phyloP scores from a whole-genome alignment of 2,797 vertebrate genomes.

The Pseudomugil gertrudae region DNA sequence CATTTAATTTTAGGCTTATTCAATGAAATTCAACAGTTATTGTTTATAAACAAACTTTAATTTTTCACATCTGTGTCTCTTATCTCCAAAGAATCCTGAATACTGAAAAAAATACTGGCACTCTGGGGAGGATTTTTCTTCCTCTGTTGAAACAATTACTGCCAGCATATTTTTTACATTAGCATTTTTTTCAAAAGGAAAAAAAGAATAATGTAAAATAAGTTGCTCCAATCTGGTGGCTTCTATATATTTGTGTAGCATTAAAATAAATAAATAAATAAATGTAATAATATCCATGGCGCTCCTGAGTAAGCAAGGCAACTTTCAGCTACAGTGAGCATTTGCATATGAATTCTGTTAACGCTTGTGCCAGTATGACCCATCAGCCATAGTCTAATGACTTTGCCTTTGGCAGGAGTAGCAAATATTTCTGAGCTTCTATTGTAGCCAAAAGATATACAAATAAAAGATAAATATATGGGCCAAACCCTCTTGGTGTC shows the following conservation, averaged over 20 bases:
- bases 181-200: background rate
- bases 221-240: background rate
- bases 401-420: background rate
- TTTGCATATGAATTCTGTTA: constrained; percentile 9
- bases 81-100: constrained; percentile 38
- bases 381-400: background rate
- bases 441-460: background rate
- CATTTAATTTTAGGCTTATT: background rate
- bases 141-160: background rate
- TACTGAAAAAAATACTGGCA: constrained; percentile 7
- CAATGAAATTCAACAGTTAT: background rate
- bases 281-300: background rate
- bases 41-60: background rate
- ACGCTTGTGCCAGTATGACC: constrained; percentile 22
- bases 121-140: background rate
- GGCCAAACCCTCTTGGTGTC: background rate
- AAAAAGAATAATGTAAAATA: background rate
- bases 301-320: background rate
- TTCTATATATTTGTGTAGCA: background rate
- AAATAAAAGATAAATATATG: background rate
- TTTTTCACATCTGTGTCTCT: background rate
- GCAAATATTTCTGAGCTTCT: background rate
- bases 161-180: background rate
- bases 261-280: background rate
- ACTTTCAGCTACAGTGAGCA: background rate